Evolutionary conservation across 2,797 vertebrate species (phyloP), one percentile per base, ranked within the genome.

Genomic region (Sus cebifrons): DNA sequence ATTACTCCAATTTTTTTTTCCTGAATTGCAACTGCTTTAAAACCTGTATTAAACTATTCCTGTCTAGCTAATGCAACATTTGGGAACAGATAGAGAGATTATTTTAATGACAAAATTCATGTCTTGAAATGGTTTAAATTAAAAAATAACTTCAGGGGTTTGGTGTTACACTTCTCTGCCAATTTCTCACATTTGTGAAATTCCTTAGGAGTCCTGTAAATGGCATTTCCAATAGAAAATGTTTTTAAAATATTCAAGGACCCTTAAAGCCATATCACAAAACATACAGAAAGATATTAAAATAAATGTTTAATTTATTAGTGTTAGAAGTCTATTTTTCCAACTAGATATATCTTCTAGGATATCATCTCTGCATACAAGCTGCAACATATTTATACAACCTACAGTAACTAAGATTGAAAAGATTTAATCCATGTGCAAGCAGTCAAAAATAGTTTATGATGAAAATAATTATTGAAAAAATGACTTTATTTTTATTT

Each of bases 231-330:
- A 1, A 95, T 91, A 96, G 93, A 16, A 88, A 95, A 32, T 97
- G 74, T 97, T 98, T 97, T 83, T 91, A 87, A 97, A 98, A 98
- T 83, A 82, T 89, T 89, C 12, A 90, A 96, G 86, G 93, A 98
- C 68, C 71, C 13, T 70, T 21, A 77, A 97, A 97, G 84, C 89
- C 89, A 96, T 95, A 98, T 97, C 94, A 98, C 94, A 98, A 97
- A 95, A 93, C 86, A 78, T 95, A 89, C 82, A 96, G 89, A 97
- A 67, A 3, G 20, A 96, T 96, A 98, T 93, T 96, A 97, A 97
- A 98, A 97, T 81, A 89, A 97, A 86, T 81, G 86, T 97, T 98
- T 94, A 95, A 96, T 94, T 78, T 44, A 90, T 92, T 97, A 94
- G 23, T 70, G 91, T 83, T 89, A 70, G 49, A 96, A 82, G 97